Base-by-base conservation (phyloP, 2,888 invertebrate species). In the Scaeva pyrastri region DNA sequence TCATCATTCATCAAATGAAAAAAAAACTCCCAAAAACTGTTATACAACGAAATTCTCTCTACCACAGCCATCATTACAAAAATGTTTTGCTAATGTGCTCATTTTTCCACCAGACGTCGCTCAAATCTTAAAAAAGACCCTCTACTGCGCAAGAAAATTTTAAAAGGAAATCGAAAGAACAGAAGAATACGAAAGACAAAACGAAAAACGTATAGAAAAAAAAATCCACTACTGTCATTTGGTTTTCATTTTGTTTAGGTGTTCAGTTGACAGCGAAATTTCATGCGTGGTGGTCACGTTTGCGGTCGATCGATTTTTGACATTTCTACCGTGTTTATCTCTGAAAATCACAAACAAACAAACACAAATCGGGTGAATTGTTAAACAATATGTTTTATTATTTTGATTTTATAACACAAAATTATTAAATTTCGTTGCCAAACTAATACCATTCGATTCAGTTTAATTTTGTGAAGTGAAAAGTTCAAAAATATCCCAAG, bases 241-340 rank as follows among this genome's bases (percentile, higher is more conserved):
- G 74, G 77, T 78, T 80, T 76, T 85, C 88, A 89, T 88, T 88
- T 85, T 88, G 88, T 88, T 88, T 88, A 86, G 83, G 87, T 88
- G 84, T 39, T 89, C 85, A 89, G 89, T 89, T 89, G 89, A 89
- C 89, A 89, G 88, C 76, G 87, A 89, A 80, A 82, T 88, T 88
- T 86, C 88, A 87, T 88, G 87, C 88, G 88, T 78, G 87, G 41
- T 82, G 88, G 89, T 86, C 88, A 88, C 85, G 80, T 81, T 45
- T 68, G 86, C 80, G 88, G 88, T 88, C 73, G 74, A 75, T 76
- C 77, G 66, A 74, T 84, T 76, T 88, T 87, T 87, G 88, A 88
- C 88, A 87, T 80, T 88, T 87, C 68, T 80, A 75, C 74, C 75
- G 74, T 58, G 77, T 41, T 19, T 55, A n/a, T n/a, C n/a, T n/a